These are phyloP conservation scores for Heliconius himera DNA, from an alignment of 1,140 invertebrate species.

Conservation along the genomic window DNA sequence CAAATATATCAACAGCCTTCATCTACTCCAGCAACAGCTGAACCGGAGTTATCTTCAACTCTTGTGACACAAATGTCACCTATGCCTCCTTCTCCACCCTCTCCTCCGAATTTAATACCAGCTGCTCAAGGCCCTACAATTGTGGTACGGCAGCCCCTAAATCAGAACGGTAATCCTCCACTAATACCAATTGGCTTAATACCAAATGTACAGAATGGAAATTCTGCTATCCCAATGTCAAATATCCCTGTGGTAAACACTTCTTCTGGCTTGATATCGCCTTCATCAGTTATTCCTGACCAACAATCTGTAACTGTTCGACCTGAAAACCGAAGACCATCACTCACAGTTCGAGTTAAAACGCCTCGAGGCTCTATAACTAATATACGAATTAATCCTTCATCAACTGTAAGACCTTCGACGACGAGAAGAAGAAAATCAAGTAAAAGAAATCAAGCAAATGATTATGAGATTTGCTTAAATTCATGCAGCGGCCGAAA, in stretches of 20 bases:
- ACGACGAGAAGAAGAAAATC: constrained; percentile 50
- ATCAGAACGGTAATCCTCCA: background rate
- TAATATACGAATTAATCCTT: constrained; percentile 57
- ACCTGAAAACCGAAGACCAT: constrained; percentile 30
- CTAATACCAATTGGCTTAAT: background rate
- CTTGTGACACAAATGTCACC: background rate
- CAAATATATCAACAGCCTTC: constrained; percentile 15
- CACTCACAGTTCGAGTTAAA: constrained; percentile 60
- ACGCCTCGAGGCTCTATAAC: constrained; percentile 59
- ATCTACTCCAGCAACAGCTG: background rate
- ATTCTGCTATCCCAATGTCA: constrained; percentile 19
- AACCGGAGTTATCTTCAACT: background rate
- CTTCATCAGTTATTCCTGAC: background rate
- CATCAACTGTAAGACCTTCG: constrained; percentile 50
- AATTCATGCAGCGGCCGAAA: constrained; percentile 60
- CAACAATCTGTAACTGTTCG: background rate
- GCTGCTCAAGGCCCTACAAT: background rate
- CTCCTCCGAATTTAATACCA: background rate
- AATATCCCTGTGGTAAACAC: constrained; percentile 8
- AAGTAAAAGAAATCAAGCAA: constrained; percentile 42
- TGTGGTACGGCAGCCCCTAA: background rate
- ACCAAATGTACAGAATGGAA: constrained; percentile 16
- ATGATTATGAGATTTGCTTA: constrained; percentile 65
- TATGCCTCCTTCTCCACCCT: background rate
- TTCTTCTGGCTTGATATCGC: background rate